Evolutionary conservation across 2,888 invertebrate genomes (phyloP).

Genomic region (Macrostomum cliftonense): DNA sequence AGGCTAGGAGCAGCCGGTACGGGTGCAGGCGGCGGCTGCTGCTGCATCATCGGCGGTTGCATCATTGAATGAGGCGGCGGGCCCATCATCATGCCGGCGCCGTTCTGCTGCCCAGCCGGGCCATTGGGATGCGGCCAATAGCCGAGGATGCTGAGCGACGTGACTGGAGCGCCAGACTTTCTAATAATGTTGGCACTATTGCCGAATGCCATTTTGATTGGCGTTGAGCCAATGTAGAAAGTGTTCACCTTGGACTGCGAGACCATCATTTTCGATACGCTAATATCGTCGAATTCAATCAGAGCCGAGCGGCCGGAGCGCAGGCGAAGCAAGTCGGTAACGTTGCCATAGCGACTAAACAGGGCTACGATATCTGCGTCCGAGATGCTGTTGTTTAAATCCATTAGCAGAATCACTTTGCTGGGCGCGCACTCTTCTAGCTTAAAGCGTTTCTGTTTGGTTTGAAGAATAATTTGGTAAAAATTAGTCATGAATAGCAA

Average conservation of each 20-base stretch:
- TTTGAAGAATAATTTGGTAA: too few species aligned
- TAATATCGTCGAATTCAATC: constrained; percentile 5
- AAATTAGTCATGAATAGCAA: too few species aligned
- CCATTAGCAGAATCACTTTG: too few species aligned
- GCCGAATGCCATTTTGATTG: constrained; percentile 2
- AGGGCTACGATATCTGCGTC: constrained; percentile 2
- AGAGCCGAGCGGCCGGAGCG: constrained; percentile 1
- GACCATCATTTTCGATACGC: constrained; percentile 4
- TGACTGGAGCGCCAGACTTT: too few species aligned
- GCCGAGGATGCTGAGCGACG: not conserved
- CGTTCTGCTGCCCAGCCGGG: not conserved
- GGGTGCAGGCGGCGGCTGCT: too few species aligned
- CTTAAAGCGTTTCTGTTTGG: too few species aligned
- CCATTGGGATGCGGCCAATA: not conserved
- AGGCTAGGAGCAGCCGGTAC: too few species aligned
- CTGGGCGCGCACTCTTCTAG: too few species aligned
- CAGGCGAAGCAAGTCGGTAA: not conserved
- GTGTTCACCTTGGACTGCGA: constrained; percentile 4
- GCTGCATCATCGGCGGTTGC: not conserved
- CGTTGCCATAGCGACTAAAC: constrained; percentile 6
- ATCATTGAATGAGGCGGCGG: not conserved
- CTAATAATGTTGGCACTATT: too few species aligned
- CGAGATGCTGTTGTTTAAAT: not conserved
- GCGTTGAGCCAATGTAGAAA: constrained; percentile 8
- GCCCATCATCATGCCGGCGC: not conserved